Percentiles rank a stretch among this genome's conserved stretches.
These are phyloP conservation scores for Heterotilapia buettikoferi DNA, from an alignment of 2,113 vertebrate species.

Conservation along the genomic window DNA sequence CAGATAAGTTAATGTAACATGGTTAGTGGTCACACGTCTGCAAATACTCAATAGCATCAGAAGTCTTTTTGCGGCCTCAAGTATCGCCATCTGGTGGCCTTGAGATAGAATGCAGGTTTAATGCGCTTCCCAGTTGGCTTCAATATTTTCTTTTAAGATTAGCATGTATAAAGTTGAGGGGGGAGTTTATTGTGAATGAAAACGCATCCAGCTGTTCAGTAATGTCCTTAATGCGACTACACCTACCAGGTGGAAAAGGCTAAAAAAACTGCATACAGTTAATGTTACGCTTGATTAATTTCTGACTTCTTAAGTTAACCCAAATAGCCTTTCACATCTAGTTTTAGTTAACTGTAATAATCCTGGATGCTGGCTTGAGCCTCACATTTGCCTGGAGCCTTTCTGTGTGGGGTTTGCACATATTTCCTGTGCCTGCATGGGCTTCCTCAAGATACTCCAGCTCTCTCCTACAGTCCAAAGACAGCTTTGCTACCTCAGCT, in stretches of 20 bases:
- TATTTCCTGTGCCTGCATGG: not conserved
- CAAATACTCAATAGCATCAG: not conserved
- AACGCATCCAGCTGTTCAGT: slow-evolving; percentile 15
- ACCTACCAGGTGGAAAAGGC: slow-evolving; percentile 13
- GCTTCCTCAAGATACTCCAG: not conserved
- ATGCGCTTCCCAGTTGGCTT: not conserved
- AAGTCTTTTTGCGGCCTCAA: not conserved
- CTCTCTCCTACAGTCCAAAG: not conserved
- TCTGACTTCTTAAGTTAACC: not conserved
- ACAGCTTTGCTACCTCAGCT: not conserved
- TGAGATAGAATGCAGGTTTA: not conserved
- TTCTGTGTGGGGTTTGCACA: not conserved
- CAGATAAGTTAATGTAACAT: not conserved
- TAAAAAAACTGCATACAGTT: not conserved
- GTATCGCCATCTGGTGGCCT: not conserved
- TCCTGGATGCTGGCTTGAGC: not conserved
- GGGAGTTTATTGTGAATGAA: slow-evolving; percentile 21
- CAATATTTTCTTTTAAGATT: not conserved
- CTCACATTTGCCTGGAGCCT: not conserved
- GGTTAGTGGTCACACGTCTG: not conserved
- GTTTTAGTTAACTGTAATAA: not conserved
- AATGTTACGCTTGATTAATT: not conserved
- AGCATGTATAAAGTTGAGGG: not conserved
- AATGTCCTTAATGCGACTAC: slow-evolving; percentile 16
- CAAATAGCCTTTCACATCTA: not conserved